Base-by-base conservation (phyloP, 2,797 vertebrate species). In the Gymnoscopelus braueri region DNA sequence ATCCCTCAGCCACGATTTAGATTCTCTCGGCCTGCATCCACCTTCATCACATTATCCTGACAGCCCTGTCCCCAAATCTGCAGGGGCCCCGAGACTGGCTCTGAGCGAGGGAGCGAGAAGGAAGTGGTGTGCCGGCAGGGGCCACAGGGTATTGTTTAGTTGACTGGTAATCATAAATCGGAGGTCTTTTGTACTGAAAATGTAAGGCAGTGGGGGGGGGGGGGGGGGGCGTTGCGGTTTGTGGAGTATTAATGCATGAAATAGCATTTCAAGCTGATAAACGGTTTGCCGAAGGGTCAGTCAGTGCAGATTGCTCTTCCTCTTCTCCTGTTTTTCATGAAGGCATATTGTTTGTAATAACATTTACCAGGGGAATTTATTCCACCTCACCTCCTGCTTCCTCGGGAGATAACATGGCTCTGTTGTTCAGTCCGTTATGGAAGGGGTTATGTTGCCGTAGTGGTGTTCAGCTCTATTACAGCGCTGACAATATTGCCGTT, bases 1-100 rank as follows among this genome's bases (percentile, higher is more conserved):
- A 96, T 95, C 89, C 93, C 78, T 91, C 92, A 90, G 94, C 94
- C 94, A 93, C 94, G 89, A 97, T 97, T 96, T 96, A 95, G 95
- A 94, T 94, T 91, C 95, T 93, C 94, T 89, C 91, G 91, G 91
- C 91, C 96, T 92, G 92, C 92, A 95, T 94, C 95, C 95, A 96
- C 95, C 96, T 97, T 96, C 94, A 94, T 95, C 95, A 93, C 94
- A 95, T 96, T 95, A 95, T 88, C 93, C 94, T 96, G 93, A 93
- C 90, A 91, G 87, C 76, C 85, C 77, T 67, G 87, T 89, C 83
- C 86, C 74, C 80, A 81, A 87, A 87, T 78, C 89, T 85, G 87
- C 85, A 85, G 88, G 89, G 86, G 87, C 88, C 91, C 78, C 19
- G 81, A 85, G 79, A 83, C 71, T 53, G 75, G 75, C 84, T 72